Base-by-base conservation (phyloP, 2,797 vertebrate genomes). In the Argentina silus region DNA sequence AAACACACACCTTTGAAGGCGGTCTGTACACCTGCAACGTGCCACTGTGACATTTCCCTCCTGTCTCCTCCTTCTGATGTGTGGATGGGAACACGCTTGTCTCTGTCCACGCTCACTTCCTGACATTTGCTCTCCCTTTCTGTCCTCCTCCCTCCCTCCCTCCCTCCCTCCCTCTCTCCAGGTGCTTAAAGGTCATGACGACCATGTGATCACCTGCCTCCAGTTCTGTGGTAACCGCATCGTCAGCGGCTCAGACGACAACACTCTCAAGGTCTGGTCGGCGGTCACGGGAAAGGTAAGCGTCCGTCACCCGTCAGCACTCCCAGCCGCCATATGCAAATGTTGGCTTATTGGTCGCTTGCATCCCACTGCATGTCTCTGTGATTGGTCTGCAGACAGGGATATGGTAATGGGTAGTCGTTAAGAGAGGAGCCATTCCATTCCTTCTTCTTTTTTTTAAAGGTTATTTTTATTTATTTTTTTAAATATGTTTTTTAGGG, bases 231-330 rank as follows among this genome's bases (percentile, higher is more conserved):
- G 98, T 81, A 98, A 98, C 90, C 95, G 98, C 72, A 99, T 99
- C 23, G 98, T 99, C 87, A 99, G 98, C 57, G 98, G 98, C 76
- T 99, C 98, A 0, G 98, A 99, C 2, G 98, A 99, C 94, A 99
- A 99, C 94, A 99, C 98, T 7, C 93, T 99, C 12, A 99, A 99
- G 91, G 98, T 99, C 78, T 99, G 98, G 98, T 99, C 98, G 42
- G 98, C 98, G 0, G 96, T 99, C 83, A 99, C 97, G 1, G 98
- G 98, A 91, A 99, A 99, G 96, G 98, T 99, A 88, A 82, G 93
- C 1, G 10, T 27, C 12, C 21, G 23, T 9, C 17, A 6, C 5
- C 12, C 27, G 3, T 17, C 48, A n/a, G n/a, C n/a, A n/a, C 6
- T 2, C 11, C 2, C 45, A 21, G 3, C 17, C 10, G 45, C 47